These are phyloP conservation scores for Mycteria americana DNA, from an alignment of 2,797 vertebrate species.

Conservation along the genomic window DNA sequence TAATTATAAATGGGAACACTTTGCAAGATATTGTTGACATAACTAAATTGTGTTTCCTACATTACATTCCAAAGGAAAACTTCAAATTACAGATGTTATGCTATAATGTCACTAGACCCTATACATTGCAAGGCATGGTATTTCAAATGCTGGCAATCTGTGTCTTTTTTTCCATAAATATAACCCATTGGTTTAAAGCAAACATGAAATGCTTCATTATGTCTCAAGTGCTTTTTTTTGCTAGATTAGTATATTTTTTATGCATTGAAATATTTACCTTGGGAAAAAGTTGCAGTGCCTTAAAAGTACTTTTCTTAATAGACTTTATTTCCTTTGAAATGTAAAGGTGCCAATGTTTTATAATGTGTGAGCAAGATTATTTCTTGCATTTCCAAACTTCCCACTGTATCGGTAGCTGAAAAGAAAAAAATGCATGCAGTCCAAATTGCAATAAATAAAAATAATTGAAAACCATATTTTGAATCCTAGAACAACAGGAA, in stretches of 20 bases:
- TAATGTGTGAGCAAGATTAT: neutral
- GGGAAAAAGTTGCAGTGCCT: conserved; percentile 41
- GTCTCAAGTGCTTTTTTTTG: conserved; percentile 49
- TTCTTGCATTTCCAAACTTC: conserved; percentile 48
- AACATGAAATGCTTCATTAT: conserved; percentile 59
- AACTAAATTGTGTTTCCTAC: conserved; percentile 79
- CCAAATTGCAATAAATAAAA: conserved; percentile 65
- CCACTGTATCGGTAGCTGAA: conserved; percentile 22
- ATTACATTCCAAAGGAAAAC: conserved; percentile 82
- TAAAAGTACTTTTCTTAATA: conserved; percentile 19
- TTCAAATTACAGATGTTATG: conserved; percentile 85
- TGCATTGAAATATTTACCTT: conserved; percentile 48
- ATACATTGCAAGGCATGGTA: conserved; percentile 75
- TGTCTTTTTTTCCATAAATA: conserved; percentile 67
- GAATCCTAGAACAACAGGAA: conserved; percentile 31
- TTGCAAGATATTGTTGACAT: conserved; percentile 84
- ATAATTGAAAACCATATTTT: neutral
- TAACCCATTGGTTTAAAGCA: conserved; percentile 62
- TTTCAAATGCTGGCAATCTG: conserved; percentile 65
- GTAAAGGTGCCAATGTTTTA: conserved; percentile 56
- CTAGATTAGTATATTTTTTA: conserved; percentile 17
- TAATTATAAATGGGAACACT: conserved; percentile 88
- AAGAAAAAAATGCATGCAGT: conserved; percentile 58
- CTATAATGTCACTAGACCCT: conserved; percentile 77
- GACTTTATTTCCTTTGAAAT: conserved; percentile 61